Conservation (phyloP, 2,113 vertebrate species). For the Pseudolaguvia tuberculata region DNA sequence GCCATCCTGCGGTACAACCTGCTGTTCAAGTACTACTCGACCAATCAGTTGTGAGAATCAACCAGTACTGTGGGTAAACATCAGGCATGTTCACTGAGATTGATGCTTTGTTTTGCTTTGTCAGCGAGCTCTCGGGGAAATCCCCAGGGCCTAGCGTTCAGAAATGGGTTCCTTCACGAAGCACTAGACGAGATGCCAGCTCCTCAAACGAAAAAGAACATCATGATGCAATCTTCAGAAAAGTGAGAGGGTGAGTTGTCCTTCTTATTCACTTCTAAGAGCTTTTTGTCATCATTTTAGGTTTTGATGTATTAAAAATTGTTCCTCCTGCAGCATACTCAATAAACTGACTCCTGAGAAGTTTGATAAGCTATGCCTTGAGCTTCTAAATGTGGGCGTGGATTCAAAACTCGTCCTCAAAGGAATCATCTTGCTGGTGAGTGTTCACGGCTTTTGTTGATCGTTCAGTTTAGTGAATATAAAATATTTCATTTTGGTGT, state of each 20-base stretch:
- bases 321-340: conserved; percentile 80
- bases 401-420: conserved; percentile 99
- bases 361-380: conserved; percentile 99
- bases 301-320: neutral
- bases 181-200: conserved; percentile 99
- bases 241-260: conserved; percentile 95
- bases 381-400: conserved; percentile 99
- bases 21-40: neutral
- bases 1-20: neutral
- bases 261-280: neutral
- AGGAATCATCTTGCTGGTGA: conserved; percentile 99
- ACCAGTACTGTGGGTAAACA: too few species aligned
- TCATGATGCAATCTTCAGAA: conserved; percentile 99
- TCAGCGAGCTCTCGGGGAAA: conserved; percentile 99
- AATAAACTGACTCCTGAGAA: conserved; percentile 99
- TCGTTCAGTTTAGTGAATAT: neutral
- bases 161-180: conserved; percentile 99
- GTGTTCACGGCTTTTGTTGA: conserved; percentile 21
- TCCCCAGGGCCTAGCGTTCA: conserved; percentile 99
- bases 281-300: neutral
- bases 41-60: neutral
- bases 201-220: conserved; percentile 98
- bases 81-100: too few species aligned
- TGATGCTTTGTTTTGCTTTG: conserved; percentile 3
- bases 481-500: neutral